Percentiles rank a stretch among this genome's conserved stretches.
phyloP scores from a whole-genome alignment of 2,113 vertebrate species.

The Dipodomys spectabilis region DNA sequence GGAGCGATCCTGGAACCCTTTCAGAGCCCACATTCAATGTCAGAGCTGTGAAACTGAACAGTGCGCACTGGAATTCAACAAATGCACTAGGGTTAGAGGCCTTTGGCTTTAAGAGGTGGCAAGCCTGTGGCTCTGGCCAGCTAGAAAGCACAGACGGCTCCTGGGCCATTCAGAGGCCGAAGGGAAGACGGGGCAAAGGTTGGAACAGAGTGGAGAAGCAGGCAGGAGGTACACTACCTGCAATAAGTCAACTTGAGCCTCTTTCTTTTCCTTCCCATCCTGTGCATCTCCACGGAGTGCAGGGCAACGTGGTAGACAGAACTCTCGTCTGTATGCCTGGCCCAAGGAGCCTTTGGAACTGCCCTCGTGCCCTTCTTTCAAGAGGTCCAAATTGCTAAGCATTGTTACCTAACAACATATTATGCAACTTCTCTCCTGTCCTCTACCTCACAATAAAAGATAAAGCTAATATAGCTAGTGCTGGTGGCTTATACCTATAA shows the following conservation, averaged over 20 bases:
- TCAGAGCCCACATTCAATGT: not conserved
- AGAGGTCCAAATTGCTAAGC: not conserved
- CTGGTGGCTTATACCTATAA: too few relatives aligned
- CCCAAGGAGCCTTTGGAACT: not conserved
- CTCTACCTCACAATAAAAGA: not conserved
- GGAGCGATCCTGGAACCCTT: not conserved
- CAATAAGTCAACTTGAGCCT: not conserved
- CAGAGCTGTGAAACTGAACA: not conserved
- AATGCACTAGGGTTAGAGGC: not conserved
- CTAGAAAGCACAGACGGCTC: not conserved
- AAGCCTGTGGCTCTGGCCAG: not conserved
- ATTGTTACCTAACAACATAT: not conserved
- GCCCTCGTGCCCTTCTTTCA: not conserved
- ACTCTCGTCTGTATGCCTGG: not conserved
- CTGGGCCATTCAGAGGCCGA: not conserved
- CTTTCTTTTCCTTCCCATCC: not conserved
- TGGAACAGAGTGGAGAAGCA: not conserved
- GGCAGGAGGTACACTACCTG: not conserved
- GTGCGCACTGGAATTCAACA: not conserved
- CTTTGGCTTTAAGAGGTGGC: not conserved
- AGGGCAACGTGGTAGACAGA: too few relatives aligned
- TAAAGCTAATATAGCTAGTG: not conserved
- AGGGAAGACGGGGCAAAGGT: not conserved
- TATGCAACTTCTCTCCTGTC: not conserved
- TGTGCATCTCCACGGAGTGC: not conserved